phyloP scores from a whole-genome alignment of 2,113 vertebrate genomes.

The Mesocricetus auratus region DNA sequence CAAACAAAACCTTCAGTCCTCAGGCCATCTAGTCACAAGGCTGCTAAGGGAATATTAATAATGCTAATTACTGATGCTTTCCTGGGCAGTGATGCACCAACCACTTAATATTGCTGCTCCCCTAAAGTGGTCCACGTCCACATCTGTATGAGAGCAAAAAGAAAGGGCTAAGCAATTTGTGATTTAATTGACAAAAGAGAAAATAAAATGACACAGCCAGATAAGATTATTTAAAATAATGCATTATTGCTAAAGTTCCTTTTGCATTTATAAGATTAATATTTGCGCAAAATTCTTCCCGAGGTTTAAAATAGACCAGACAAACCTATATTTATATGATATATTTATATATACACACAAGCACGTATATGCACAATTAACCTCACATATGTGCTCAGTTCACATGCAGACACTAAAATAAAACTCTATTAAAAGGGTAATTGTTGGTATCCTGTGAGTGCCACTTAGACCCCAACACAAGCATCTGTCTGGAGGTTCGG shows the following conservation, averaged over 20 bases:
- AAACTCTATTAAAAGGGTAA: background rate
- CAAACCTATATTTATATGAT: background rate
- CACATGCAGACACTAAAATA: background rate
- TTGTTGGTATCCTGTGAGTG: background rate
- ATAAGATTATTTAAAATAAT: conserved; percentile 9
- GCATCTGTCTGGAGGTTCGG: background rate
- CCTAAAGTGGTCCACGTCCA: background rate
- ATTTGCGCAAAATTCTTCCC: background rate
- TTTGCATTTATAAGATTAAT: conserved; percentile 15
- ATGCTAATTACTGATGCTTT: conserved; percentile 47
- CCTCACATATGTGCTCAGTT: background rate
- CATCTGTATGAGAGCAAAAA: background rate
- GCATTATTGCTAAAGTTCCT: background rate
- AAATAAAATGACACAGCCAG: background rate
- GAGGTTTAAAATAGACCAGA: background rate
- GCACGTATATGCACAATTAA: background rate
- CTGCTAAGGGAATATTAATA: conserved; percentile 55
- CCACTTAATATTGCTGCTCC: background rate
- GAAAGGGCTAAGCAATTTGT: background rate
- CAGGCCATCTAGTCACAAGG: background rate
- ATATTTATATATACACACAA: background rate
- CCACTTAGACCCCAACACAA: background rate
- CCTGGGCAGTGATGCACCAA: background rate
- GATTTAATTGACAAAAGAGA: background rate
- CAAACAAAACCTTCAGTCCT: conserved; percentile 31